Base-by-base conservation (phyloP, 2,797 vertebrate species). In the Rhinogobio ventralis region DNA sequence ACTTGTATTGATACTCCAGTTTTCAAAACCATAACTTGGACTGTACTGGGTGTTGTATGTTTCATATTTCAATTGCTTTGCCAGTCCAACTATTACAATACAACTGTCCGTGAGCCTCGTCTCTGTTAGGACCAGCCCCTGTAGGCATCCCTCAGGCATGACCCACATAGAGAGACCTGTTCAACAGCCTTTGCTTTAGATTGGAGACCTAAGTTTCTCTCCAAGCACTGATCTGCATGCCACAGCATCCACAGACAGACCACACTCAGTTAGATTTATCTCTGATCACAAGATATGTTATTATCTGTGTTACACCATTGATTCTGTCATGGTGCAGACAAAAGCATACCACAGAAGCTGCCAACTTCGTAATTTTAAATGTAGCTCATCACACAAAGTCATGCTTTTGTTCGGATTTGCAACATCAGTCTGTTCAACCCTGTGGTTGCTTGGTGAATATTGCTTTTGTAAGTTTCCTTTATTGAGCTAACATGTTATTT, bases 251-350 rank as follows among this genome's bases (percentile, higher is more conserved):
- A 73, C 67, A 81, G 53, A 78, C 66, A 81, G 45, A 79, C 13
- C 64, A 30, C 17, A 36, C 46, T n/a, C 72, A 85, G 74, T 85
- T 68, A 69, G 53, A 66, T 85, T 68, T 73, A 84, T 78, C 79
- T 82, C 53, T 60, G 81, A 80, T 87, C 87, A 80, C 60, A 77
- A 60, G 60, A 30, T n/a, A n/a, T 53, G 67, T 77, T 68, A 81
- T 88, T 86, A 83, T 85, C 42, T 74, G 30, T 84, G 73, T 72
- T 76, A 36, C 57, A 33, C 17, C 55, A 85, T 76, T 74, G 81
- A 84, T 86, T 36, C 49, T 57, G n/a, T 55, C 79, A 53, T 6
- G 2, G 14, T 19, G 8, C 49, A 39, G 66, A 30, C 49, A 57
- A 28, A 57, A 42, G 51, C 51, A 39, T 42, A 42, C 17, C 66